Percentiles rank a stretch among this genome's conserved stretches.
These are phyloP conservation scores for Pelecanoides urinatrix DNA, from an alignment of 2,113 vertebrate genomes.

Conservation along the genomic window DNA sequence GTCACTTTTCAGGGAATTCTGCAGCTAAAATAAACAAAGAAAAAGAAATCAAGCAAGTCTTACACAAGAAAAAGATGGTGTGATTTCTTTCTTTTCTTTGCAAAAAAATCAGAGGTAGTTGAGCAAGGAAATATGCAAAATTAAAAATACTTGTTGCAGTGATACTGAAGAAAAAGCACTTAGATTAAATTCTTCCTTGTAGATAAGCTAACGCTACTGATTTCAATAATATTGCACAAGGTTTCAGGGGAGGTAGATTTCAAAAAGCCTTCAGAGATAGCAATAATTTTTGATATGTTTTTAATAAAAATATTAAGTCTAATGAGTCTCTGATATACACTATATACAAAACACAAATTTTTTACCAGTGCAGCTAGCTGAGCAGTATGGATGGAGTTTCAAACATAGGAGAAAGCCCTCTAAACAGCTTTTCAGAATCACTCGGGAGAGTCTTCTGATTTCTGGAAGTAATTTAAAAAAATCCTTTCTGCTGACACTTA, in stretches of 20 bases:
- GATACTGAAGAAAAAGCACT: not conserved
- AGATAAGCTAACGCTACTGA: not conserved
- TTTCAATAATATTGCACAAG: not conserved
- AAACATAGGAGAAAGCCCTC: not conserved
- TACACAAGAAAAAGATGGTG: not conserved
- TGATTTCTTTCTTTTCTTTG: not conserved
- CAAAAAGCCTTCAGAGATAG: not conserved
- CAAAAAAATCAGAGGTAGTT: not conserved
- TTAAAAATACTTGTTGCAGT: not conserved
- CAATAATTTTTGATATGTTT: not conserved
- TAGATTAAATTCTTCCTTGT: not conserved
- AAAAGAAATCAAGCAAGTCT: constrained; percentile 19
- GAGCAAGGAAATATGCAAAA: not conserved
- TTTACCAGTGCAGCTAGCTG: not conserved
- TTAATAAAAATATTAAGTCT: not conserved
- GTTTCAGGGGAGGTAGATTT: not conserved
- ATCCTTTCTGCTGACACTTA: not conserved
- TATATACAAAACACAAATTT: not conserved
- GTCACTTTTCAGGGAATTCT: constrained; percentile 94
- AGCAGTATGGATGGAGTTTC: not conserved
- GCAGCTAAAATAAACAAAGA: constrained; percentile 78
- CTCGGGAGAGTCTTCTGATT: not conserved
- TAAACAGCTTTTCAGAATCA: not conserved
- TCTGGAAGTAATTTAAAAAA: not conserved
- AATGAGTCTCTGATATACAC: not conserved